These are phyloP conservation scores for Drosophila lacertosa DNA, from an alignment of 1,140 invertebrate genomes.

Conservation along the genomic window DNA sequence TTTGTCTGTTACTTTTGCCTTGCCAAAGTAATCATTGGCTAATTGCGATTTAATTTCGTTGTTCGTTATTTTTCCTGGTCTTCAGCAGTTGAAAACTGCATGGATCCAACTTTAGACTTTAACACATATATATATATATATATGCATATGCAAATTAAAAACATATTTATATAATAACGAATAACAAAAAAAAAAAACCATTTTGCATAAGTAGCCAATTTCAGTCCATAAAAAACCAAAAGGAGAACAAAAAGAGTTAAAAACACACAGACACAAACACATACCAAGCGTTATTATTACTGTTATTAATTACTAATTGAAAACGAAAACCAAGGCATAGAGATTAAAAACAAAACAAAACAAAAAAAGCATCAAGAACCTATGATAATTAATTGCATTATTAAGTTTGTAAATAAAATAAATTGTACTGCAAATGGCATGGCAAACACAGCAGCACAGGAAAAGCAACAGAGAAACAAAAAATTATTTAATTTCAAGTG, in stretches of 20 bases:
- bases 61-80: conserved; percentile 8
- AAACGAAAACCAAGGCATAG: conserved; percentile 54
- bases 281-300: conserved; percentile 58
- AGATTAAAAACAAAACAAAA: conserved; percentile 10
- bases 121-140: background rate
- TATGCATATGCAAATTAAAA: conserved; percentile 17
- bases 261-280: conserved; percentile 31
- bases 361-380: conserved; percentile 24
- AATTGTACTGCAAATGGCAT: conserved; percentile 71
- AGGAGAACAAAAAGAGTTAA: conserved; percentile 34
- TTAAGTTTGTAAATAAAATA: conserved; percentile 77
- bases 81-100: conserved; percentile 33
- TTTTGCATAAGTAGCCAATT: conserved; percentile 68
- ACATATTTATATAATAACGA: conserved; percentile 23
- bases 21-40: conserved; percentile 27
- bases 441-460: conserved; percentile 40
- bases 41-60: conserved; percentile 21
- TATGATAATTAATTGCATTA: conserved; percentile 71
- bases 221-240: conserved; percentile 44
- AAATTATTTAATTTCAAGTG: conserved; percentile 56
- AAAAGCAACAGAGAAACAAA: conserved; percentile 19
- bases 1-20: conserved; percentile 10
- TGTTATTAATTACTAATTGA: conserved; percentile 75
- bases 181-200: conserved; percentile 15
- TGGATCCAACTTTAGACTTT: conserved; percentile 15